A percentile compares a stretch with the other conserved stretches of the same genome.
These are phyloP conservation scores for Enteromius unitaeniatus DNA, from an alignment of 2,797 vertebrate species.

Conservation along the genomic window DNA sequence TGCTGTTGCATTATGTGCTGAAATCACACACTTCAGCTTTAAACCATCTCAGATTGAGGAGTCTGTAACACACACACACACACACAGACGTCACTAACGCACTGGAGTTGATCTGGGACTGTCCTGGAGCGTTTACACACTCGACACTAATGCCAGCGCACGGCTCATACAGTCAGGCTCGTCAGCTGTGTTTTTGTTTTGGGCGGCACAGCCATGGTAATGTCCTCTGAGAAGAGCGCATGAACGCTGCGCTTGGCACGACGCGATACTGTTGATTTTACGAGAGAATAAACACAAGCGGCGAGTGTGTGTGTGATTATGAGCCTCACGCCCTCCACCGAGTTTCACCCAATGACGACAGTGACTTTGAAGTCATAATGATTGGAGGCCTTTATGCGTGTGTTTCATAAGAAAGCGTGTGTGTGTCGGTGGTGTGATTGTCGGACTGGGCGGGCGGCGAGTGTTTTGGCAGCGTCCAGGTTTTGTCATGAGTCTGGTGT, in stretches of 20 bases:
- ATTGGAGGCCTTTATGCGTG: conserved; percentile 21
- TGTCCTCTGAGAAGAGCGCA: conserved; percentile 58
- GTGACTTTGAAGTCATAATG: conserved; percentile 17
- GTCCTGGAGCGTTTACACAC: not conserved
- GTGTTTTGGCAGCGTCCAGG: conserved; percentile 58
- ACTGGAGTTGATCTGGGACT: not conserved
- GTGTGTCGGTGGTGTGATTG: conserved; percentile 42
- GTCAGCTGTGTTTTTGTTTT: conserved; percentile 67
- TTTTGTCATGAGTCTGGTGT: conserved; percentile 66
- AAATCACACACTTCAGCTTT: not conserved
- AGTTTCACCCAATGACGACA: conserved; percentile 27
- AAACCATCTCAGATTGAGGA: not conserved
- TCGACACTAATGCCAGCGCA: not conserved
- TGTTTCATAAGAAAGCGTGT: conserved; percentile 27
- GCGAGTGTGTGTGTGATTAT: conserved; percentile 13
- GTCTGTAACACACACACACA: conserved; percentile 13
- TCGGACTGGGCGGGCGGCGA: conserved; percentile 44
- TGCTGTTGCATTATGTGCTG: not conserved
- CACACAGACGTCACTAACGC: not conserved
- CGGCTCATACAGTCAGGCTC: conserved; percentile 37
- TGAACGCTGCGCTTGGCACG: conserved; percentile 55
- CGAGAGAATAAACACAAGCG: conserved; percentile 50
- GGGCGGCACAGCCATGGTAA: conserved; percentile 54
- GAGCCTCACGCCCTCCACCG: conserved; percentile 14
- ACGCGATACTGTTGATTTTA: conserved; percentile 48